Base-by-base conservation (phyloP, 1,140 invertebrate species). In the Pseudomyrmex pallidus region DNA sequence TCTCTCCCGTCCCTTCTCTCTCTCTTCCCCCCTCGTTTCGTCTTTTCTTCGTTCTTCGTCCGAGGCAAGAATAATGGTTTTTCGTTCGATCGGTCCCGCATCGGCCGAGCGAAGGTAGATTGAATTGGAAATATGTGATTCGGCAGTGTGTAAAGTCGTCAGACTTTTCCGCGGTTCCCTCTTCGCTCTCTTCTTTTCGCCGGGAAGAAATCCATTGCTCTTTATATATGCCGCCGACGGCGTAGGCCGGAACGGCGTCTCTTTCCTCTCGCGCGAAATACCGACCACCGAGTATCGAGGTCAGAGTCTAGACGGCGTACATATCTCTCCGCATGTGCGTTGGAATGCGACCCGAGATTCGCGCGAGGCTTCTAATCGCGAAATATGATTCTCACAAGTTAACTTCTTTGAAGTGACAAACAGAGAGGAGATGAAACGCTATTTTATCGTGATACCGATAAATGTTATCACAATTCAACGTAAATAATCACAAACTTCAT, bases 101-200 rank as follows among this genome's bases (percentile, higher is more conserved):
- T 68, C 54, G 63, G 66, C 70, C 63, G 86, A 59, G 82, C 62
- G 62, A 73, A 89, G 87, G 86, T 86, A 90, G 90, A 87, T 87
- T 88, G 91, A 92, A 92, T 92, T 91, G 91, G 82, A 91, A 92
- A 91, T 91, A 91, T 91, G 91, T 89, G 90, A 92, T 91, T 91
- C 87, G 87, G 83, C 86, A 90, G 83, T 88, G 87, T 92, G 90
- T 91, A 91, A 91, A 92, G 89, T 91, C 88, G 89, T 91, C 89
- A 90, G 87, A 77, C 70, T 83, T 89, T 89, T 76, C 64, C 83
- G 46, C 64, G 35, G 17, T 20, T 56, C 10, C 25, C 56, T 56
- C 50, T 2, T 57, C 73, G 44, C 70, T 57, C 48, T 73, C 2
- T 57, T 68, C 70, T 57, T 48, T 76, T 74, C 59, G n/a, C 3